phyloP scores from a whole-genome alignment of 2,797 vertebrate species.

The Oreonectes daqikongensis region DNA sequence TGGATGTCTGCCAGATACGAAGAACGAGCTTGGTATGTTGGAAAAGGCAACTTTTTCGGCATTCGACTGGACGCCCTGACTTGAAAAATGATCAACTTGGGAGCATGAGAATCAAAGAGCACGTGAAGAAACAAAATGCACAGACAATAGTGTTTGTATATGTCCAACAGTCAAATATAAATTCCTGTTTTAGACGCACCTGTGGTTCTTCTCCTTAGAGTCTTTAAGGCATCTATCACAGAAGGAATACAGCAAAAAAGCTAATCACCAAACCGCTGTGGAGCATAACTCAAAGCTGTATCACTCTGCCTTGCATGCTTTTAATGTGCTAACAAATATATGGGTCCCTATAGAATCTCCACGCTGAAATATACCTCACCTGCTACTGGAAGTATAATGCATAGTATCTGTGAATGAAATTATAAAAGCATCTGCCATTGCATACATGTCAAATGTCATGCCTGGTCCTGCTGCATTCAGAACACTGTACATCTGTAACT shows the following conservation, averaged over 20 bases:
- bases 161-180: neutral
- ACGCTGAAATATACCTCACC: slow-evolving; percentile 34
- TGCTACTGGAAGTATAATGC: slow-evolving; percentile 30
- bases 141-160: neutral
- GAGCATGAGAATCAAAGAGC: neutral
- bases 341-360: slow-evolving; percentile 5
- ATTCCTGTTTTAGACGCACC: slow-evolving; percentile 23
- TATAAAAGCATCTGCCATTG: no score
- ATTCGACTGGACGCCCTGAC: no score
- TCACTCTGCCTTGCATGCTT: slow-evolving; percentile 41
- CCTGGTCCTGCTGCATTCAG: neutral
- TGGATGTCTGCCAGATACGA: slow-evolving; percentile 16
- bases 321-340: slow-evolving; percentile 29
- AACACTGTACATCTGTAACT: neutral
- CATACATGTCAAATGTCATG: neutral
- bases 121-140: neutral
- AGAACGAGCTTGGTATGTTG: neutral
- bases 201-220: neutral
- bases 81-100: no score
- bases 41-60: no score
- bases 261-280: neutral
- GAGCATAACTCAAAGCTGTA: slow-evolving; percentile 21
- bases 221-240: slow-evolving; percentile 12
- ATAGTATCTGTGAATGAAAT: slow-evolving; percentile 16
- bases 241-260: neutral